Evolutionary conservation across 2,888 invertebrate species (phyloP), one percentile per base, ranked within the genome.

Genomic region (Mallateleia sp.): DNA sequence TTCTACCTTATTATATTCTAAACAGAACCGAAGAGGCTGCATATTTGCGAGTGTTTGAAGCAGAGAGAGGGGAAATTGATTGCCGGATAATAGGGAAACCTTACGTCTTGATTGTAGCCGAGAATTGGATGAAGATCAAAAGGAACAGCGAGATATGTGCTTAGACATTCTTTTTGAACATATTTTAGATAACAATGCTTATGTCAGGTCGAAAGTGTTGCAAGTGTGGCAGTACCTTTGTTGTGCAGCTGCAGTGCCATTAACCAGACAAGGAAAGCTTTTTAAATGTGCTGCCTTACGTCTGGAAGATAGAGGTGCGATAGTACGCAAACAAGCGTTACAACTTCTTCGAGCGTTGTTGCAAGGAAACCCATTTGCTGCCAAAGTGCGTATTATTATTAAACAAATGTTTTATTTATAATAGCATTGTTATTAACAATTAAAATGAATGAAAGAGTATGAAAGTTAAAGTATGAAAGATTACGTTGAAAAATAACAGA

Each of bases 281-380:
- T 95, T 98, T 66, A 96, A 96, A 89, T 96, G 97, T 38, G 96
- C 96, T 0, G 96, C 97, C 14, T 96, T 97, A 8, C 97, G 98
- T 24, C 95, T 99, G 52, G 96, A 96, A 74, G 99, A 99, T 94
- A 98, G 97, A 94, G 97, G 98, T 1, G 97, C 98, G 7, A 96
- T 96, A 75, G 99, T 99, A 0, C 96, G 99, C 34, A 99, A 98
- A 95, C 97, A 97, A 86, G 98, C 99, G 3, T 96, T 98, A 78
- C 97, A 97, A 92, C 96, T 98, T 42, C 94, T 98, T 5, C 97
- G 97, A 87, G 96, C 97, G 18, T 97, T 99, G 94, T 95, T 99
- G 50, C 97, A 98, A 94, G 96, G 97, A 89, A 99, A 99, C 95
- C 98, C 98, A 5, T 99, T 97, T 95, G 97, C 98, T n/a, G 97